A percentile compares a stretch with the other conserved stretches of the same genome.
Evolutionary conservation across 2,888 invertebrate genomes (phyloP).

Genomic region (Rhodophaea formosa): DNA sequence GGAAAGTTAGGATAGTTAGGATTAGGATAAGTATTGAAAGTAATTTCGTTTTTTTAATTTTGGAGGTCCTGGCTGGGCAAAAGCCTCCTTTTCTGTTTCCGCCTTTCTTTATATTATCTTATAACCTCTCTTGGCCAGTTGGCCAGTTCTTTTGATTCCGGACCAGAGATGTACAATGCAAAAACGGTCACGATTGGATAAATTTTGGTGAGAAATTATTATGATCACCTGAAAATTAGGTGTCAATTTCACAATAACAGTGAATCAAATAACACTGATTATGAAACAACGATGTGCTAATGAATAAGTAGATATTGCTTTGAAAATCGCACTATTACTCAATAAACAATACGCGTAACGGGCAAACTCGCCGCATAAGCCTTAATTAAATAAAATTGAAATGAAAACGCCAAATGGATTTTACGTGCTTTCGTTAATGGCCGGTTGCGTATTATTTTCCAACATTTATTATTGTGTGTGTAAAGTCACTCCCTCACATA

Average conservation of each 20-base stretch:
- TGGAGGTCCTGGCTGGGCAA: too few relatives aligned
- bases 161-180: too few relatives aligned
- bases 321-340: conserved; percentile 33
- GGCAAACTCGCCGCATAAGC: conserved; percentile 59
- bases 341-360: conserved; percentile 46
- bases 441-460: conserved; percentile 75
- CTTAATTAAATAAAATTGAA: conserved; percentile 81
- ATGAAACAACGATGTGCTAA: conserved; percentile 5
- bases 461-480: conserved; percentile 63
- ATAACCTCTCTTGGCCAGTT: too few relatives aligned
- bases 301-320: conserved; percentile 28
- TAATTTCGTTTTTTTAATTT: too few relatives aligned
- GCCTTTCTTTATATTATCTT: too few relatives aligned
- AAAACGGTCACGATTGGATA: too few relatives aligned
- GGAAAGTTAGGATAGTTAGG: too few relatives aligned
- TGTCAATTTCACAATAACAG: neutral
- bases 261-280: conserved; percentile 15
- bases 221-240: neutral
- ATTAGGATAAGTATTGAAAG: too few relatives aligned
- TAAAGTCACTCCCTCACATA: neutral
- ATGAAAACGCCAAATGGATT: conserved; percentile 79
- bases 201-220: too few relatives aligned
- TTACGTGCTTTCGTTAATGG: conserved; percentile 79
- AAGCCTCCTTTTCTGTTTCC: too few relatives aligned
- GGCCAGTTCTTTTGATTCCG: too few relatives aligned